Evolutionary conservation across 2,888 invertebrate genomes (phyloP), one percentile per base, ranked within the genome.

Genomic region (Archips crataeganus): DNA sequence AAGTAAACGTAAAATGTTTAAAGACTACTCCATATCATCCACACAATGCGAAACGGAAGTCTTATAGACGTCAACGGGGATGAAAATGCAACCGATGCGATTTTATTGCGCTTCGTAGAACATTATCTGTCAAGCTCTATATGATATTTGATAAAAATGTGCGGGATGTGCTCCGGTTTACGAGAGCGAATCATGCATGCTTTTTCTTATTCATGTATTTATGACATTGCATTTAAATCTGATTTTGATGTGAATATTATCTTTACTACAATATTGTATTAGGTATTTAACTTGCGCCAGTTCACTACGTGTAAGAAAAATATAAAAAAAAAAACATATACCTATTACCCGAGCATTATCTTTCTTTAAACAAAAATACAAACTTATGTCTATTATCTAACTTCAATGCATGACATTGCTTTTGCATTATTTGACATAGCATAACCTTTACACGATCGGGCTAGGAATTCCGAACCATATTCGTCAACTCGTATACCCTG

Each of bases 31-130:
- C 75, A 79, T 80, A 82, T 85, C 84, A 84, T 82, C 79, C 81
- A 79, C 82, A 81, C 78, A 84, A 83, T 47, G 34, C 61, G 32
- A 47, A 84, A 81, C 79, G 81, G 80, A 83, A 83, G 80, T 82
- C 79, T 85, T 82, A 80, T 79, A 79, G 80, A 81, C 81, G 79
- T 84, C 84, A 84, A 82, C 81, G 77, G 49, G 3, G 80, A 85
- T 81, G 84, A 88, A 88, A 88, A 84, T 87, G 88, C 88, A 88
- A 84, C 80, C 84, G 77, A 84, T 85, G 85, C 85, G 83, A 84
- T 88, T 87, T 86, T 86, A 85, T 82, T 82, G 79, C 85, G 79
- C 81, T 84, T 81, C 81, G 78, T 84, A 75, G 84, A 85, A 82
- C 84, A 78, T 81, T 81, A 85, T 70, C 74, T 74, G 69, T 65